These are phyloP conservation scores for Galbula dea DNA, from an alignment of 2,113 vertebrate species.

Conservation along the genomic window DNA sequence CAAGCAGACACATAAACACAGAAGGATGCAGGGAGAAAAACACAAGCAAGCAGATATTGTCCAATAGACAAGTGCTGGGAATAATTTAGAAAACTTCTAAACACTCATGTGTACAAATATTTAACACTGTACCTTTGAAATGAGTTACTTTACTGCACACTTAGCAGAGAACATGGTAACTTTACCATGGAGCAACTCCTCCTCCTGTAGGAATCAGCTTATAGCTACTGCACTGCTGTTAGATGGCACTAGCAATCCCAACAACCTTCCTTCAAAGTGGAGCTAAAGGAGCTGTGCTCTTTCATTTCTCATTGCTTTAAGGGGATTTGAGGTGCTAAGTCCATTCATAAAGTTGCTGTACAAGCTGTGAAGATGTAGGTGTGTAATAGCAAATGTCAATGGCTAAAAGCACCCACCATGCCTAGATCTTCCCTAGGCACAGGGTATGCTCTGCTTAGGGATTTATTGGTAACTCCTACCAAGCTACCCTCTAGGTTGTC, in stretches of 20 bases:
- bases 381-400: neutral
- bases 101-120: neutral
- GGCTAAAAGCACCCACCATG: neutral
- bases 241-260: neutral
- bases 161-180: neutral
- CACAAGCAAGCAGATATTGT: conserved; percentile 43
- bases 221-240: neutral
- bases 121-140: neutral
- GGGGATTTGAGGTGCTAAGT: neutral
- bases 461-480: neutral
- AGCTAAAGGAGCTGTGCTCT: neutral
- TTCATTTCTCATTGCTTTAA: neutral
- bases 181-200: neutral
- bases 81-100: conserved; percentile 50
- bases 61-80: conserved; percentile 25
- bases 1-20: conserved; percentile 46
- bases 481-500: neutral
- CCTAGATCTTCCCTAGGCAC: neutral
- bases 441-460: neutral
- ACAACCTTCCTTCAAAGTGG: neutral
- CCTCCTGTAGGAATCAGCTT: neutral
- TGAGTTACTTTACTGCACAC: neutral
- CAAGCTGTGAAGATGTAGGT: neutral
- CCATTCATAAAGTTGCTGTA: neutral
- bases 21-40: neutral